These are phyloP conservation scores for Blennius ocellaris DNA, from an alignment of 2,113 vertebrate genomes.

Conservation along the genomic window DNA sequence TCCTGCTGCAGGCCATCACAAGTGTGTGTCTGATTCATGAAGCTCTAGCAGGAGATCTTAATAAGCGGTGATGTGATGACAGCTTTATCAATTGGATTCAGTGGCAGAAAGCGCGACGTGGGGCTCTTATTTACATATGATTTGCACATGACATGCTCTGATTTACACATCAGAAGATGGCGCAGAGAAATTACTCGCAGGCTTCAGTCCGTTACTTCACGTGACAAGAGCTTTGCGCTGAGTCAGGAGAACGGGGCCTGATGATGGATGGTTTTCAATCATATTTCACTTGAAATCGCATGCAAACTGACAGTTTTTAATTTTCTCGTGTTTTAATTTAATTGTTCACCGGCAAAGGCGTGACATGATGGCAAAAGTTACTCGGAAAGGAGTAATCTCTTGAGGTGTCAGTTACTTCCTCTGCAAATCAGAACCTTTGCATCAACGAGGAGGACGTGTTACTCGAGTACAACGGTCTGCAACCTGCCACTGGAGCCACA, in stretches of 20 bases:
- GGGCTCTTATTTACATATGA: neutral
- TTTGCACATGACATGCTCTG: conserved; percentile 1
- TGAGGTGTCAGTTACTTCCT: too few species aligned
- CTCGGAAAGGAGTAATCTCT: too few species aligned
- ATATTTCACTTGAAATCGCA: neutral
- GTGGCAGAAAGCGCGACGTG: neutral
- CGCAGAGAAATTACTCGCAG: neutral
- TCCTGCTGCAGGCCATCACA: neutral
- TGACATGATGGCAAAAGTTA: too few species aligned
- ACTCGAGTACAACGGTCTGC: too few species aligned
- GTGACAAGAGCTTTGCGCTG: neutral
- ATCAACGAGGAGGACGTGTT: too few species aligned
- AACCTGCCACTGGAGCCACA: too few species aligned
- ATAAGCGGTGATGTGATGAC: conserved; percentile 4
- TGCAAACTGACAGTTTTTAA: neutral
- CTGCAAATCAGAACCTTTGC: too few species aligned
- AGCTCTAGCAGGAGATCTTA: neutral
- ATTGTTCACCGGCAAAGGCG: too few species aligned
- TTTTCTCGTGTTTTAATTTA: neutral
- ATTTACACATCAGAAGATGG: neutral
- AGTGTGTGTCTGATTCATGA: neutral
- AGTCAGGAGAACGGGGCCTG: neutral
- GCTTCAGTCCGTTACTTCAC: neutral
- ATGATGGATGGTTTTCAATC: neutral
- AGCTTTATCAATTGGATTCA: neutral